Base-by-base conservation (phyloP, 2,113 vertebrate genomes). In the Nesogale talazaci region DNA sequence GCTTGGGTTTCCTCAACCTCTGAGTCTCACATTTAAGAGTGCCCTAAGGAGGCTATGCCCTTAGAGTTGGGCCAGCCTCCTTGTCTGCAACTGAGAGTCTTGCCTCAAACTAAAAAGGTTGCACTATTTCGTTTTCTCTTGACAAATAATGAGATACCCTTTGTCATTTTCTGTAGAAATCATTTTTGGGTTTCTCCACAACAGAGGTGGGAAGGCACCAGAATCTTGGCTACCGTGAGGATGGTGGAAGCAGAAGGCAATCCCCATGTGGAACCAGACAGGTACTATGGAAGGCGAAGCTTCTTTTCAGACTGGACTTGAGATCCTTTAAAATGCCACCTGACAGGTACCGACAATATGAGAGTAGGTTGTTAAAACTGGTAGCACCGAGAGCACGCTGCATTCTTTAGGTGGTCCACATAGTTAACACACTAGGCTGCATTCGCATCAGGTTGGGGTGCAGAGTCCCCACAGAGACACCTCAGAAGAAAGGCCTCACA, bases 281-380 rank as follows among this genome's bases (percentile, higher is more conserved):
- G 0, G 29, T 29, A 23, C 3, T 4, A 31, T 2, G 12, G 40
- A 29, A 27, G n/a, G 2, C 5, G 27, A 22, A 19, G 17, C 25
- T 14, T 70, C n/a, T n/a, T n/a, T n/a, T n/a, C n/a, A n/a, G n/a
- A n/a, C n/a, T n/a, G n/a, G n/a, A n/a, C n/a, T n/a, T n/a, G n/a
- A n/a, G n/a, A n/a, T n/a, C n/a, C n/a, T n/a, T n/a, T n/a, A n/a
- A 34, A 75, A 9, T 17, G 2, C 31, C 17, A 2, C 31, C 17
- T 3, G 29, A 80, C n/a, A 59, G 22, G 57, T 14, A 0, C 27
- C 31, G 27, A 15, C 63, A 42, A 46, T 46, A 46, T 46, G 42
- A 46, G 0, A 10, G 0, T 1, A 19, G 14, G 36, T 12, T 4
- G 16, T 6, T 3, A 10, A 17, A 1, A 19, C 5, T 36, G 1